phyloP scores from a whole-genome alignment of 2,888 invertebrate genomes.

The Coenonympha glycerion region DNA sequence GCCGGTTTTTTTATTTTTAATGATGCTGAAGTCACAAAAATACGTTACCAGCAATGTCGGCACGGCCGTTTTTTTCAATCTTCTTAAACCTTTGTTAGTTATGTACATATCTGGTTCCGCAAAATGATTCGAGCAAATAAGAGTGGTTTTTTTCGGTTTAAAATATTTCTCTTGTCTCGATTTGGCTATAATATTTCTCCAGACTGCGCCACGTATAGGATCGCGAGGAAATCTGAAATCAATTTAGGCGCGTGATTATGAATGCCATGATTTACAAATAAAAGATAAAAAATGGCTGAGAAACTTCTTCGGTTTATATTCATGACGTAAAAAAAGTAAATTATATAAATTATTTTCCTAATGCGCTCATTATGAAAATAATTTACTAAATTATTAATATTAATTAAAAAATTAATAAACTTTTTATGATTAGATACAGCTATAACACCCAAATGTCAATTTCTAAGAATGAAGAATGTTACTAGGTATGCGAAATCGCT shows the following conservation, averaged over 20 bases:
- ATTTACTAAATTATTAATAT: too few relatives aligned
- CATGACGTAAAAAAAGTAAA: too few relatives aligned
- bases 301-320: too few relatives aligned
- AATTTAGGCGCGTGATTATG: not conserved
- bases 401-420: too few relatives aligned
- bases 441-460: too few relatives aligned
- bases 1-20: too few relatives aligned
- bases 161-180: not conserved
- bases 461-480: too few relatives aligned
- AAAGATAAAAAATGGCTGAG: not conserved
- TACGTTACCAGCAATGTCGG: not conserved
- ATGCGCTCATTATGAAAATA: too few relatives aligned
- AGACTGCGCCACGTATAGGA: not conserved
- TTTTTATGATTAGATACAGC: too few relatives aligned
- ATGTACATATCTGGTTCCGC: not conserved
- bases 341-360: too few relatives aligned
- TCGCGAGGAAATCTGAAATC: constrained; percentile 6
- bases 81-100: constrained; percentile 1
- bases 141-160: not conserved
- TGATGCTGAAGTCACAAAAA: not conserved
- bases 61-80: not conserved
- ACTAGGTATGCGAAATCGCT: too few relatives aligned
- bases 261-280: not conserved
- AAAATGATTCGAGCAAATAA: constrained; percentile 4
- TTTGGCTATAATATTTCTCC: constrained; percentile 2